Conservation (phyloP, 2,888 invertebrate species). For the Punctoribates punctum region DNA sequence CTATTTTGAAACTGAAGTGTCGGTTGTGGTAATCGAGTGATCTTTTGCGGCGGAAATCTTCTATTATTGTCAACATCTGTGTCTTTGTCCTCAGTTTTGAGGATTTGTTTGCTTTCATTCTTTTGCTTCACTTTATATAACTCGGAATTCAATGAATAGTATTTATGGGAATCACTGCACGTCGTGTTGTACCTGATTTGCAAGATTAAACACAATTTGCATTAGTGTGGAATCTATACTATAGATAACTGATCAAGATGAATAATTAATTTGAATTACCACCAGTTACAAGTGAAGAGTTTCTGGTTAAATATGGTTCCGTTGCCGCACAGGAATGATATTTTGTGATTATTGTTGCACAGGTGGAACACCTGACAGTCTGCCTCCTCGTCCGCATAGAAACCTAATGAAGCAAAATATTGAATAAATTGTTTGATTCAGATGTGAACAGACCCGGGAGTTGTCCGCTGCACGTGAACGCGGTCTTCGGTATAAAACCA, state of each 20-base stretch:
- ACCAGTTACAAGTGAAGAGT: conserved; percentile 50
- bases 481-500: conserved; percentile 71
- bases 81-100: background rate
- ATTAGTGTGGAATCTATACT: background rate
- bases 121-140: conserved; percentile 13
- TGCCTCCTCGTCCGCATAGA: conserved; percentile 81
- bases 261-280: conserved; percentile 45
- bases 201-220: background rate
- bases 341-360: conserved; percentile 56
- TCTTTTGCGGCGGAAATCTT: background rate
- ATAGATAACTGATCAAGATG: background rate
- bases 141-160: conserved; percentile 10
- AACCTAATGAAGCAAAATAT: conserved; percentile 57
- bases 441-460: conserved; percentile 58
- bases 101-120: background rate
- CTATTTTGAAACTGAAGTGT: background rate
- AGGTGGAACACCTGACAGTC: conserved; percentile 50
- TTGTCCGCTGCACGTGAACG: conserved; percentile 74
- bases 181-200: conserved; percentile 28
- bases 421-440: background rate
- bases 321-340: conserved; percentile 59
- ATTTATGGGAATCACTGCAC: conserved; percentile 5
- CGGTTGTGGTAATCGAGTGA: background rate
- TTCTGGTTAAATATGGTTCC: conserved; percentile 51
- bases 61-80: background rate